Conservation (phyloP, 2,113 vertebrate genomes). For the Barbus barbus region DNA sequence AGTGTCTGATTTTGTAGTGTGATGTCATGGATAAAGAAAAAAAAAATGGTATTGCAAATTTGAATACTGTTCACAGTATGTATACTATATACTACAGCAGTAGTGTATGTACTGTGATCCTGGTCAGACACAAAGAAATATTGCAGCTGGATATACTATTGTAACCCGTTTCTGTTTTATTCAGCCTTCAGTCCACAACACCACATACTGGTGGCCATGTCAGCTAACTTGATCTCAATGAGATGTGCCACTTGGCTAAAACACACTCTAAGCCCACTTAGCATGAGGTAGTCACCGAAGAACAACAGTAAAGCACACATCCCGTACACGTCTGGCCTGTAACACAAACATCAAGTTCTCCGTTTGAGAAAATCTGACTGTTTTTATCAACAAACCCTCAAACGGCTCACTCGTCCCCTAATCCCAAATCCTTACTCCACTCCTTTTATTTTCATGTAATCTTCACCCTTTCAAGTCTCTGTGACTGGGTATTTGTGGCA, state of each 20-base stretch:
- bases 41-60: too few relatives aligned
- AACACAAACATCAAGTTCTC: slow-evolving; percentile 11
- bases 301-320: background rate
- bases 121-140: background rate
- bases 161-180: background rate
- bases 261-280: background rate
- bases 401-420: slow-evolving; percentile 35
- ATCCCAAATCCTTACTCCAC: slow-evolving; percentile 37
- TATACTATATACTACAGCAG: background rate
- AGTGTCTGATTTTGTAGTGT: too few relatives aligned
- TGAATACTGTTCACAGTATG: background rate
- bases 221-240: slow-evolving; percentile 1
- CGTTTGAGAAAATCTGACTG: background rate
- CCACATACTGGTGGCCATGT: background rate
- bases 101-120: background rate
- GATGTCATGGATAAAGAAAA: too few relatives aligned
- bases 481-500: slow-evolving; percentile 17
- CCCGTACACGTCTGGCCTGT: background rate
- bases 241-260: slow-evolving; percentile 25
- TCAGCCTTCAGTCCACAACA: background rate
- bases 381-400: slow-evolving; percentile 38
- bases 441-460: slow-evolving; percentile 8
- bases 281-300: background rate
- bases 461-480: slow-evolving; percentile 28
- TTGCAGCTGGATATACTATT: background rate